These are phyloP conservation scores for Myanophis thanlyinensis DNA, from an alignment of 2,113 vertebrate species.

Conservation along the genomic window DNA sequence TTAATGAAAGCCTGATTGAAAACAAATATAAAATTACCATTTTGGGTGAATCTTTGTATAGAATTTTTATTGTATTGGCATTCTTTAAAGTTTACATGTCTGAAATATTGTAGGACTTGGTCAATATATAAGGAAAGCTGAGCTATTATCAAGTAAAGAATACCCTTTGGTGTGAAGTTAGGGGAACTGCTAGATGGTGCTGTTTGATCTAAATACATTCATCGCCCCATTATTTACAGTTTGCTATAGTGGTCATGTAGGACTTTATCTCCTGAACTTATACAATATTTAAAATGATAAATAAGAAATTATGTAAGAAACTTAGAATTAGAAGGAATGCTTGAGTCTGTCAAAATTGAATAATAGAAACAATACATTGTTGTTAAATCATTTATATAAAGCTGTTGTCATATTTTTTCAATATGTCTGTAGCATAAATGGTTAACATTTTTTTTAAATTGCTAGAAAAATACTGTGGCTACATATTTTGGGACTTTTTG, in stretches of 20 bases:
- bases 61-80: neutral
- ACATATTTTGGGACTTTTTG: neutral
- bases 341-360: neutral
- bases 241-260: conserved; percentile 51
- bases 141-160: conserved; percentile 46
- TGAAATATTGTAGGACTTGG: neutral
- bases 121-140: conserved; percentile 14
- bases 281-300: conserved; percentile 39
- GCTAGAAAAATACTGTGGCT: neutral
- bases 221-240: conserved; percentile 43
- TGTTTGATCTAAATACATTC: conserved; percentile 71
- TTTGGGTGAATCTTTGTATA: conserved; percentile 2
- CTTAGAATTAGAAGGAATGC: conserved; percentile 10
- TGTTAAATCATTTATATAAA: neutral
- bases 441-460: conserved; percentile 13
- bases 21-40: neutral
- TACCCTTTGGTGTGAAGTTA: conserved; percentile 56
- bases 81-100: neutral
- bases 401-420: neutral
- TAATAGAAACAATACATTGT: neutral
- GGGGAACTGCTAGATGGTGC: conserved; percentile 79
- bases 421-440: neutral
- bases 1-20: neutral
- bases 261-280: neutral
- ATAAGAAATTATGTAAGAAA: conserved; percentile 7